Conservation (phyloP, 2,797 vertebrate genomes). For the Apodemus agrarius region DNA sequence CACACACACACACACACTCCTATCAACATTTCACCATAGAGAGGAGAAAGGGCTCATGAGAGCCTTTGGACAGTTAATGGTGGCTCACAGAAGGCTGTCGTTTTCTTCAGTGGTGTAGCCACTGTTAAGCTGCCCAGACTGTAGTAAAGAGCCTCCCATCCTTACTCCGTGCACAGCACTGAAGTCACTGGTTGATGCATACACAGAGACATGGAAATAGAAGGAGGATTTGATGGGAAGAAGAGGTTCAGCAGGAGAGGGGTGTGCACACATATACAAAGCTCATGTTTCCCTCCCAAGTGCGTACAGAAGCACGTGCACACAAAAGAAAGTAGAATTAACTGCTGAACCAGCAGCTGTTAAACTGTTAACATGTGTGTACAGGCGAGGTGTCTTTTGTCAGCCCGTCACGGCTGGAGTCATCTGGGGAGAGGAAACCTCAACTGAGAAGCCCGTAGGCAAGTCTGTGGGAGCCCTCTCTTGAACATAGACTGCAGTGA, state of each 20-base stretch:
- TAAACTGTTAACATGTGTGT: background rate
- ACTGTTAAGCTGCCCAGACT: background rate
- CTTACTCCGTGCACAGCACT: background rate
- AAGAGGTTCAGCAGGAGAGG: background rate
- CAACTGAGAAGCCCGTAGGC: background rate
- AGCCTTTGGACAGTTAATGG: background rate
- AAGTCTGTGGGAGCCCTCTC: background rate
- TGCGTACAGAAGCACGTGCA: background rate
- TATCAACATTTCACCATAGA: background rate
- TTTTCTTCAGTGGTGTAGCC: background rate
- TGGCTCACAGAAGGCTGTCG: no score
- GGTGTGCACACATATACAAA: no score
- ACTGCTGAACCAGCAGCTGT: constrained; percentile 2
- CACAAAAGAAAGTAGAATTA: background rate
- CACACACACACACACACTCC: background rate
- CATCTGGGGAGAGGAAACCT: background rate
- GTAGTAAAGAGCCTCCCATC: background rate
- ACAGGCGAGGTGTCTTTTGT: no score
- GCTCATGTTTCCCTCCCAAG: no score
- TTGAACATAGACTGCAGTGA: background rate
- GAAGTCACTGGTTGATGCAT: background rate
- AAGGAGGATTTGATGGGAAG: background rate
- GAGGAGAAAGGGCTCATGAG: background rate
- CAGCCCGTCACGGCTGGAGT: background rate
- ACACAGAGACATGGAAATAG: background rate